phyloP scores from a whole-genome alignment of 92 coral and sea anemone genomes.

The Pocillopora meandrina region DNA sequence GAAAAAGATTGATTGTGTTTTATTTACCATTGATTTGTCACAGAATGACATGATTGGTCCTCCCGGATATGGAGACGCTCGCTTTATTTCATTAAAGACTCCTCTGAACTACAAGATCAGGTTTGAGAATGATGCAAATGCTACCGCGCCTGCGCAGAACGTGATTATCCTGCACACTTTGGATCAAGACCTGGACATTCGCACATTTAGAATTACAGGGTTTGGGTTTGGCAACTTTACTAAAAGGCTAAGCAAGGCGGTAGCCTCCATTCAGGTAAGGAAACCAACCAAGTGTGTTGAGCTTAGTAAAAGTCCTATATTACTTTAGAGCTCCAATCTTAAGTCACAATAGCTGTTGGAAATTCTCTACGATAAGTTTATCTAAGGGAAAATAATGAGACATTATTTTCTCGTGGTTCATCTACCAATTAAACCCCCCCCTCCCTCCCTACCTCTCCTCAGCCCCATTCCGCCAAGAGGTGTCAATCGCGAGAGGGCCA shows the following conservation, averaged over 20 bases:
- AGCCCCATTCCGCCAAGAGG: too few relatives aligned
- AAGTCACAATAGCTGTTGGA: too few relatives aligned
- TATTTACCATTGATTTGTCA: not conserved
- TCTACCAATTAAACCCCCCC: too few relatives aligned
- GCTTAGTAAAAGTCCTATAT: too few relatives aligned
- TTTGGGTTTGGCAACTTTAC: constrained; percentile 80
- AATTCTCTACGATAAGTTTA: too few relatives aligned
- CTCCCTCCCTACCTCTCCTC: too few relatives aligned
- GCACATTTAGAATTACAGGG: constrained; percentile 72
- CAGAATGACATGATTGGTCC: constrained; percentile 90
- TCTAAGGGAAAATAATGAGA: too few relatives aligned
- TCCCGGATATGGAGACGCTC: constrained; percentile 78
- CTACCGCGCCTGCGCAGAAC: constrained; percentile 84
- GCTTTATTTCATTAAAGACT: constrained; percentile 60
- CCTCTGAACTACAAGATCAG: constrained; percentile 75
- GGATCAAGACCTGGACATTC: constrained; percentile 69
- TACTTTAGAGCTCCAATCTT: too few relatives aligned
- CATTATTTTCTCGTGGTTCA: too few relatives aligned
- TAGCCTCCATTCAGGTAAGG: constrained; percentile 72
- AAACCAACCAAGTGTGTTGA: too few relatives aligned
- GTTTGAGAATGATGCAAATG: constrained; percentile 80
- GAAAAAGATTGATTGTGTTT: too few relatives aligned
- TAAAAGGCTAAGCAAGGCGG: constrained; percentile 33
- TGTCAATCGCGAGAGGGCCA: too few relatives aligned
- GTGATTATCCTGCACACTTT: constrained; percentile 67